Evolutionary conservation across 1,140 invertebrate species (phyloP).

Genomic region (Doryteuthis pealeii): DNA sequence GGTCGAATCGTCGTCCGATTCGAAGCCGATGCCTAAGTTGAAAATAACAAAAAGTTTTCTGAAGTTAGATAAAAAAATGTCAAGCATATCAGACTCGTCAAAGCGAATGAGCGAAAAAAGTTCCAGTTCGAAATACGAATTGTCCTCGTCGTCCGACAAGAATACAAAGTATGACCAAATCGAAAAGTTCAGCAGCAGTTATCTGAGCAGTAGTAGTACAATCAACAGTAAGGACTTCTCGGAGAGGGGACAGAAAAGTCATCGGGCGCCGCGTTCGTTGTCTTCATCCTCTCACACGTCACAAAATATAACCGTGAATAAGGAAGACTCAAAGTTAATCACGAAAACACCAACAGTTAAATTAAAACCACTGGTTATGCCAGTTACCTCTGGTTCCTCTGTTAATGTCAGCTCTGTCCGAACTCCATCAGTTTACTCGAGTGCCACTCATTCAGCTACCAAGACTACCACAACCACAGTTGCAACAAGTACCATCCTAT

Average conservation of each 20-base stretch:
- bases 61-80: constrained; percentile 25
- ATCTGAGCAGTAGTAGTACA: constrained; percentile 16
- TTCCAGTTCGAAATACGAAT: constrained; percentile 18
- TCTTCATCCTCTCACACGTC: constrained; percentile 25
- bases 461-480: constrained; percentile 6
- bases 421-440: constrained; percentile 15
- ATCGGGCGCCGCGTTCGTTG: constrained; percentile 17
- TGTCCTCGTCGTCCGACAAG: constrained; percentile 15
- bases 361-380: constrained; percentile 53
- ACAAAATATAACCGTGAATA: constrained; percentile 34
- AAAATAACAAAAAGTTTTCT: constrained; percentile 38
- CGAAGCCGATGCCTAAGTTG: constrained; percentile 37
- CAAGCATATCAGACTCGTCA: constrained; percentile 12
- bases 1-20: constrained; percentile 29
- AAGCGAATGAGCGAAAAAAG: constrained; percentile 15
- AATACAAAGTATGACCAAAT: constrained; percentile 16
- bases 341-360: constrained; percentile 56
- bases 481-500: constrained; percentile 5
- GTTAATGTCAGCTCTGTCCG: constrained; percentile 29
- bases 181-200: constrained; percentile 22
- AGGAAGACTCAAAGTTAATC: constrained; percentile 52
- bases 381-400: constrained; percentile 37
- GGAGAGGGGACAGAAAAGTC: constrained; percentile 33
- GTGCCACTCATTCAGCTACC: constrained; percentile 10
- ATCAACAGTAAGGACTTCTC: constrained; percentile 29